Base-by-base conservation (phyloP, 2,113 vertebrate species). In the Myotis brandtii region DNA sequence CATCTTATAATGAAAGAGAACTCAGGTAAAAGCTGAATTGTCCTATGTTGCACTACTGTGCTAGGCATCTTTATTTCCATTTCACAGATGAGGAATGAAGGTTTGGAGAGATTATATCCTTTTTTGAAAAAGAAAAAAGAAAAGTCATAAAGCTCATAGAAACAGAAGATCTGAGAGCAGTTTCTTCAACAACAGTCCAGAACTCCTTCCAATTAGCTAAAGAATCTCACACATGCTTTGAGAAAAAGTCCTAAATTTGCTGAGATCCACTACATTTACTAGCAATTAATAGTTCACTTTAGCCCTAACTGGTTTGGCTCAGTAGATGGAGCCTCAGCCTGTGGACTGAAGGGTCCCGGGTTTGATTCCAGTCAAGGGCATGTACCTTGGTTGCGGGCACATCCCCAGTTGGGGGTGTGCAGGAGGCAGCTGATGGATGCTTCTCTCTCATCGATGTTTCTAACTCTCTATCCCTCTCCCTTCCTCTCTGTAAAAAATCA, bases 71-170 rank as follows among this genome's bases (percentile, higher is more conserved):
- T 90, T 80, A 88, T 69, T 87, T 5, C 4, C 20, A 81, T 16
- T 94, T 72, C 37, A 70, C 8, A 82, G 23, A 59, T 67, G 34
- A 82, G 7, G 8, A 79, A 54, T 37, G 23, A 43, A 80, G 7
- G 1, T 66, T 69, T 70, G 5, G 34, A 76, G 13, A 85, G 20
- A 48, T 46, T 69, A 34, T 16, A 56, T 90, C 72, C 27, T 20
- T 85, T 85, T 87, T 56, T 67, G 43, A 95, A 89, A 50, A 76
- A n/a, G 16, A n/a, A 18, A 89, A 50, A 76, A n/a, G 16, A n/a
- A 18, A 21, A 76, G 14, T 9, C 25, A 82, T 14, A 32, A 46
- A 56, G 12, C 37, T 73, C 48, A 34, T 48, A 82, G 62, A 93
- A 59, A 30, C 50, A 69, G 27, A 67, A 83, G 59, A 69, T 27